Conservation (phyloP, 2,797 vertebrate genomes). For the Tamandua tetradactyla region DNA sequence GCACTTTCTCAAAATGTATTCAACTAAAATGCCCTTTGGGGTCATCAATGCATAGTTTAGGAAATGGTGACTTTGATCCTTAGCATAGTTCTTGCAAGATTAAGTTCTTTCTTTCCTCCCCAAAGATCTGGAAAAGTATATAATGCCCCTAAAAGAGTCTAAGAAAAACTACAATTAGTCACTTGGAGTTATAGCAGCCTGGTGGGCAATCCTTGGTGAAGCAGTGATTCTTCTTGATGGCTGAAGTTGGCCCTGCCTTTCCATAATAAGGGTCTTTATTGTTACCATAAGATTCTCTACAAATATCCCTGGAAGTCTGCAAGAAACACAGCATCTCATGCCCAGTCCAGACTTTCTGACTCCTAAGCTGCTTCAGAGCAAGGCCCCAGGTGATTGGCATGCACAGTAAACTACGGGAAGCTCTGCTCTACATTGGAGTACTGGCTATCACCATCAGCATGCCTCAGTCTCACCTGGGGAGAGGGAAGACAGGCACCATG, state of each 20-base stretch:
- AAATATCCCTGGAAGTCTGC: not conserved
- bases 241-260: not conserved
- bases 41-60: not conserved
- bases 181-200: not conserved
- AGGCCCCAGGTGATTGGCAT: fast-evolving
- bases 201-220: not conserved
- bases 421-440: fast-evolving
- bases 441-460: not conserved
- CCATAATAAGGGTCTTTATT: not conserved
- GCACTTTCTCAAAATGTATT: not conserved
- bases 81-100: too few species aligned
- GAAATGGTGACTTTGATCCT: not conserved
- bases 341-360: not conserved
- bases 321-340: not conserved
- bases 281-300: not conserved
- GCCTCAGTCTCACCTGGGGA: fast-evolving
- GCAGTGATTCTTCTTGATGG: not conserved
- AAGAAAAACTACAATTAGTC: not conserved
- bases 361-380: not conserved
- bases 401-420: not conserved
- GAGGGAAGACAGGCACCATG: not conserved
- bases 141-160: not conserved
- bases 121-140: not conserved
- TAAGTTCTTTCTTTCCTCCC: not conserved
- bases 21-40: not conserved